phyloP scores from a whole-genome alignment of 2,797 vertebrate species.

The Coilia nasus region DNA sequence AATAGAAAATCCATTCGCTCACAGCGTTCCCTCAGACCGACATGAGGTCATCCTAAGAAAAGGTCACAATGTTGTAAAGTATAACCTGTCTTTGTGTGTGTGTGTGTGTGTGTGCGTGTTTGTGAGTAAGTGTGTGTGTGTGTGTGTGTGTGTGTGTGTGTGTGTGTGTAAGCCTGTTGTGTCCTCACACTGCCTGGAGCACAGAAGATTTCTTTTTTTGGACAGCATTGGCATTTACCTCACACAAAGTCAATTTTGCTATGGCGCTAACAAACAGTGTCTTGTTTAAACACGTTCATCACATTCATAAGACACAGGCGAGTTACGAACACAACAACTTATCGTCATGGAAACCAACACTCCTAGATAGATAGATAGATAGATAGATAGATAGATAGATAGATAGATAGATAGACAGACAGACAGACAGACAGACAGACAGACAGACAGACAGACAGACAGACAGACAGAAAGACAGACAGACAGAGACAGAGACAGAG shows the following conservation, averaged over 20 bases:
- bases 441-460: too few species aligned
- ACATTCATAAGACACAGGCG: background rate
- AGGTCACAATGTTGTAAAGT: background rate
- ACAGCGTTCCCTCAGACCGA: background rate
- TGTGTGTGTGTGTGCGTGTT: background rate
- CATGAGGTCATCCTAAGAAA: background rate
- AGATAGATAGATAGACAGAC: too few species aligned
- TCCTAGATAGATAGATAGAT: too few species aligned
- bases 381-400: too few species aligned
- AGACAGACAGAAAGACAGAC: too few species aligned
- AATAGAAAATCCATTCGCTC: background rate
- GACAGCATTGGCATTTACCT: conserved; percentile 3
- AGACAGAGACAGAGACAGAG: too few species aligned
- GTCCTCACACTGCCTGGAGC: background rate
- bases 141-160: too few species aligned
- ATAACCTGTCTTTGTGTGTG: background rate
- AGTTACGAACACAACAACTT: background rate
- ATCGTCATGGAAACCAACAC: background rate
- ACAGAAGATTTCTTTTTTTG: background rate
- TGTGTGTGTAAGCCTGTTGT: background rate
- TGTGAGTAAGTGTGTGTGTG: background rate
- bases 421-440: too few species aligned
- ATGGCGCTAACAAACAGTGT: background rate
- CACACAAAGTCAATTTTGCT: background rate
- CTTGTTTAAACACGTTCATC: background rate